Evolutionary conservation across 2,113 vertebrate genomes (phyloP), one percentile per base, ranked within the genome.

Genomic region (Neotoma lepida): DNA sequence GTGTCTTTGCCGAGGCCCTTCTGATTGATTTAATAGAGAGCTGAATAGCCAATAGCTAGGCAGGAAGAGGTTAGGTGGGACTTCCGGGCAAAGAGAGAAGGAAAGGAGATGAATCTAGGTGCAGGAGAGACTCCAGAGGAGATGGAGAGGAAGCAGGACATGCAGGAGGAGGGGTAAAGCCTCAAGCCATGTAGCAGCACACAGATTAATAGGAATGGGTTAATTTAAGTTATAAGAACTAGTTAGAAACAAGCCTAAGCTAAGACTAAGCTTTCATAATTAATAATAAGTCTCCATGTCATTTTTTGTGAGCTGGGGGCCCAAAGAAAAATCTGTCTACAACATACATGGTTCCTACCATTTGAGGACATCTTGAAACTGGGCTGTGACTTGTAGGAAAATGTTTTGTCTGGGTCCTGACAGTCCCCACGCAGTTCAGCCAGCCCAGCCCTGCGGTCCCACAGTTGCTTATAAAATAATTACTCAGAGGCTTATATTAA

Each of bases 321-420:
- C 68, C 68, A 70, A 39, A 70, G 68, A 22, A 39, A 70, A 22
- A 39, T 39, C 68, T 1, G 0, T 39, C 68, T 39, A 9, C 35
- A 39, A 17, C 68, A 70, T 46, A 44, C 41, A 8, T 56, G 77
- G 77, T 87, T 73, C 10, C 5, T 81, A 84, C n/a, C 51, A 13
- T 91, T 94, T 93, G 18, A 24, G 22, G 56, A 89, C 91, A 81
- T 71, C 56, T 44, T 80, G 49, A 94, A 95, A 82, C 24, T 51
- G 35, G 88, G 71, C 82, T 93, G 92, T 54, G 91, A 88, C 77
- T 93, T 94, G 86, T n/a, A n/a, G n/a, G n/a, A n/a, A n/a, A n/a
- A n/a, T n/a, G n/a, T n/a, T n/a, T n/a, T n/a, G n/a, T n/a, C n/a
- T n/a, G n/a, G n/a, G n/a, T n/a, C n/a, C n/a, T n/a, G n/a, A n/a